Evolutionary conservation across 1,140 invertebrate species (phyloP), one percentile per base, ranked within the genome.

Genomic region (Leptopilina clavipes): DNA sequence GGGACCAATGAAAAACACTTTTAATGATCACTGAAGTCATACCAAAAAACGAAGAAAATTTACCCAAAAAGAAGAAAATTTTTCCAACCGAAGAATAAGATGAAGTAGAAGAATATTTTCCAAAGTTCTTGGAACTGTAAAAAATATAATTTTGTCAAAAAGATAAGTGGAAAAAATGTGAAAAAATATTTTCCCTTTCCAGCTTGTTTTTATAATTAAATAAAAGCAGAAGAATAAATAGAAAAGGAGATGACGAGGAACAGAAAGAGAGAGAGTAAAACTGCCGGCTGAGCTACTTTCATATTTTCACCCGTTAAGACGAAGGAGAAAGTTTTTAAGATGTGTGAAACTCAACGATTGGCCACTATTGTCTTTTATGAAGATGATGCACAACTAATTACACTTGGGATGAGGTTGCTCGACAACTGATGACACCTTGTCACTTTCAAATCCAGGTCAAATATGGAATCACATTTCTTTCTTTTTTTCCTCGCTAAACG

Each of bases 261-360:
- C 45, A n/a, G 71, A 79, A 71, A 80, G 77, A 82, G 73, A 84
- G 76, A 85, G 84, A 82, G 81, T 78, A 76, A 83, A 84, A 65
- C 81, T 84, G 77, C 81, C 78, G 72, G 77, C 74, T 83, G 86
- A 88, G 89, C 87, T 87, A 90, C 89, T 90, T 90, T 90, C 89
- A 90, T 90, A 90, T 90, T 90, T 90, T 90, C 89, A 89, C 89
- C 85, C 84, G 84, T 76, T 80, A 79, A 79, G 82, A 84, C 78
- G 76, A 77, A 75, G 78, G 89, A 90, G 89, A 90, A 90, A 90
- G 89, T 90, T 87, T 84, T 85, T 82, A 45, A 78, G 83, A 89
- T 88, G 87, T 87, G 86, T 87, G 86, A 88, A 88, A 89, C 82
- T 82, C 80, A 71, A 78, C 76, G 81, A 84, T 77, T 76, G 79